Percentiles rank a stretch among this genome's conserved stretches.
Evolutionary conservation across 2,888 invertebrate genomes (phyloP).

Genomic region (Eupithecia inturbata): DNA sequence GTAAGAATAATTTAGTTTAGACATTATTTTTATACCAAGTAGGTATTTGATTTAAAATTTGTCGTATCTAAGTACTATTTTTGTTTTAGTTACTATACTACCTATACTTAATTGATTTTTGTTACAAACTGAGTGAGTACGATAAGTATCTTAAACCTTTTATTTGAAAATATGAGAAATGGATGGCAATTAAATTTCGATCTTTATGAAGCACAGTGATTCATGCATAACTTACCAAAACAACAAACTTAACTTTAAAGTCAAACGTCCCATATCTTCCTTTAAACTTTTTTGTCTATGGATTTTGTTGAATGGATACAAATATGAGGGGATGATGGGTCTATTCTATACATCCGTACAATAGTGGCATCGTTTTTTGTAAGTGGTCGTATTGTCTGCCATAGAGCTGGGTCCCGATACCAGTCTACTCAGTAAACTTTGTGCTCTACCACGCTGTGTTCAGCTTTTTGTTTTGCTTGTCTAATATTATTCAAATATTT

Average conservation of each 20-base stretch:
- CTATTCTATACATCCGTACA: constrained; percentile 16
- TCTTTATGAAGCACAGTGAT: neutral
- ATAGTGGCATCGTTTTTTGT: constrained; percentile 24
- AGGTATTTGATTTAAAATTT: neutral
- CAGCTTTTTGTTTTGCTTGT: constrained; percentile 6
- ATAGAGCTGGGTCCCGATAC: neutral
- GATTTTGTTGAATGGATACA: constrained; percentile 10
- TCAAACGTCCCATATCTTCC: constrained; percentile 1
- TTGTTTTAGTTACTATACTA: no score
- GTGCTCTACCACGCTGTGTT: constrained; percentile 12
- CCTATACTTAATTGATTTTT: no score
- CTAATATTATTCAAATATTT: constrained; percentile 2
- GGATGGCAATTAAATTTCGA: neutral
- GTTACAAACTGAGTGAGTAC: no score
- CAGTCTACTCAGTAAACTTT: constrained; percentile 8
- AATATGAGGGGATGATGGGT: constrained; percentile 10
- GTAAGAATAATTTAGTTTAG: neutral
- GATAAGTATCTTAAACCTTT: neutral
- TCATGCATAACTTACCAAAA: neutral
- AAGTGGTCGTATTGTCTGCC: constrained; percentile 15
- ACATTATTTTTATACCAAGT: no score
- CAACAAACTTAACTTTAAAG: neutral
- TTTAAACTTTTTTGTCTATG: constrained; percentile 8
- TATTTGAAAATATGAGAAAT: neutral
- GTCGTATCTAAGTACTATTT: neutral